Base-by-base conservation (phyloP, 2,797 vertebrate genomes). In the Malacoraja senta region DNA sequence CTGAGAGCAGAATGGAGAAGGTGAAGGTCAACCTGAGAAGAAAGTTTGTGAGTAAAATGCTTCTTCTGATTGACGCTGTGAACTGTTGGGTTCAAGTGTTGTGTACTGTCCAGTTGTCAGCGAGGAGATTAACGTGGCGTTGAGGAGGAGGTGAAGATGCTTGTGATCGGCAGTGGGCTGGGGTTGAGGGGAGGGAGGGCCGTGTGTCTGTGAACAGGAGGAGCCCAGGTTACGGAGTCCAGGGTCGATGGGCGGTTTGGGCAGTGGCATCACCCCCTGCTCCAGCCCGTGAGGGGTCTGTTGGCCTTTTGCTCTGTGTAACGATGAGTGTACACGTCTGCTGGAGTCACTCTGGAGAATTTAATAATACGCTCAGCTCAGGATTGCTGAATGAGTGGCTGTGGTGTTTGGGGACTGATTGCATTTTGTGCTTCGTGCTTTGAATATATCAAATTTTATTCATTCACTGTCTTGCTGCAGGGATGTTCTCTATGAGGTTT, bases 11-110 rank as follows among this genome's bases (percentile, higher is more conserved):
- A 94, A 95, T 94, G 0, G 95, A 93, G 84, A 94, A 53, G 0
- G 94, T 95, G 83, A 97, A 97, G 95, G 96, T 96, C 93, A 98
- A 97, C 94, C 97, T 98, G 94, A 98, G 97, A 95, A 97, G 98
- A 35, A 98, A 98, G 76, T 98, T 98, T 93, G 98, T 98, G 95
- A 98, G 98, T 98, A 94, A 74, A 6, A 53, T 92, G 21, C 7
- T 19, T 53, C 44, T 63, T 91, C 35, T 91, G 63, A 91, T 68
- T 91, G 7, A n/a, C 68, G 17, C 61, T 65, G 61, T 32, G n/a
- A 8, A 53, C 44, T 53, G 44, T 53, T 53, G 44, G 44, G 15
- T 88, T 88, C 3, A 26, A 19, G 21, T n/a, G n/a, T 9, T 65
- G 1, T 32, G 29, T 88, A 32, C 32, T 6, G 35, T 15, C 29